Evolutionary conservation across 1,140 invertebrate species (phyloP).

Genomic region (Limonius californicus): DNA sequence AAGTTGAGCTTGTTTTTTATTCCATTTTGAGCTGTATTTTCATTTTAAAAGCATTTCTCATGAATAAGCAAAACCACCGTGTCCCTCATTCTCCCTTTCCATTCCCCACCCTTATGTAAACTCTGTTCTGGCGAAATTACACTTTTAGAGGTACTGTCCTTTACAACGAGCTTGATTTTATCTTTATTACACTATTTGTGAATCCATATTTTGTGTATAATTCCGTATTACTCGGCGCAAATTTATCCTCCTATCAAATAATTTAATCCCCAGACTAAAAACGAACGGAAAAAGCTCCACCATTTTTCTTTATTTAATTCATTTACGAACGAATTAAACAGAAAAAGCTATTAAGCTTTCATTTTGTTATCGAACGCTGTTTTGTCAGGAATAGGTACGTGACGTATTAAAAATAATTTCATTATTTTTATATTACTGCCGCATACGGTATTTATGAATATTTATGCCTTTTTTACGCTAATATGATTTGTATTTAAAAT

Average conservation of each 20-base stretch:
- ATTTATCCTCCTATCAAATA: constrained; percentile 9
- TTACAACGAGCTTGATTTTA: constrained; percentile 33
- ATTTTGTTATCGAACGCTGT: no score
- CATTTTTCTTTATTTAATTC: not conserved
- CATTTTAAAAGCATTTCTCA: constrained; percentile 44
- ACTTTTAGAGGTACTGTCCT: constrained; percentile 38
- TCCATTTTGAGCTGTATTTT: constrained; percentile 42
- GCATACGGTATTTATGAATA: no score
- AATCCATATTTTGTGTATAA: constrained; percentile 20
- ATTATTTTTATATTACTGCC: not conserved
- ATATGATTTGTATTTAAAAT: no score
- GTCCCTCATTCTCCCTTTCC: constrained; percentile 19
- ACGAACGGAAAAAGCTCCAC: not conserved
- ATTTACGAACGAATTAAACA: not conserved
- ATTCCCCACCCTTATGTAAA: constrained; percentile 32
- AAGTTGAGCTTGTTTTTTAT: constrained; percentile 40
- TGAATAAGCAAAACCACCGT: constrained; percentile 42
- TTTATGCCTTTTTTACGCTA: no score
- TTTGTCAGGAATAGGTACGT: no score
- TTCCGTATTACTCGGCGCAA: not conserved
- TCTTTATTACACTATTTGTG: constrained; percentile 37
- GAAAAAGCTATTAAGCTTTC: not conserved
- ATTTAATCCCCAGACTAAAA: not conserved
- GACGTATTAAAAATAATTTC: not conserved
- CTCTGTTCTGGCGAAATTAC: constrained; percentile 37